Evolutionary conservation across 1,140 invertebrate species (phyloP), one percentile per base, ranked within the genome.

Genomic region (Panagrolaimus sp.): DNA sequence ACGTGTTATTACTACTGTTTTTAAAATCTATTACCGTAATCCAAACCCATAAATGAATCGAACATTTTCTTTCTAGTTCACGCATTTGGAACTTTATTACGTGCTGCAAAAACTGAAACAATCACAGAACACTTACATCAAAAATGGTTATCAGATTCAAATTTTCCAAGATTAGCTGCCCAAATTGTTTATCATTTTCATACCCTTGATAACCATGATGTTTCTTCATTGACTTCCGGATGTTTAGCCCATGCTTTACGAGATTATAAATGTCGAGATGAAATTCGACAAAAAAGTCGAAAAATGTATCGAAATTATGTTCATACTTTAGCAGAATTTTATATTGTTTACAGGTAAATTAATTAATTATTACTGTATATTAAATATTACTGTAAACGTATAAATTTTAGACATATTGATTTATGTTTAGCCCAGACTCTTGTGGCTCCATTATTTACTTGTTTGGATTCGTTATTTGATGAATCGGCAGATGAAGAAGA

Each of bases 331-430:
- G 28, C 21, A 26, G 52, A 58, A 24, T 58, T 58, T 26, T 58
- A 58, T 58, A 58, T 28, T 58, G 52, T 58, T 26, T 58, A 58
- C 52, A 58, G 52, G 52, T 58, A 58, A 14, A n/a, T 58, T n/a
- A n/a, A n/a, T n/a, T n/a, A n/a, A n/a, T n/a, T 58, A 9, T 21
- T 58, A 24, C 21, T 2, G 14, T 14, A 38, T 38, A 38, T n/a
- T n/a, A n/a, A n/a, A 38, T 4, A 7, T 38, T 38, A 38, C 32
- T 38, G 32, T 38, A 38, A 38, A 38, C 7, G 32, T 38, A 5
- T 2, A n/a, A n/a, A 26, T 58, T 55, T 58, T 17, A 58, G 52
- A 28, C 52, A 58, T n/a, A 58, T 58, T 58, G 52, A 58, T 28
- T 21, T 28, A 12, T 58, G 28, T 17, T 28, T 58, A n/a, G 52